These are phyloP conservation scores for Novumbra hubbsi DNA, from an alignment of 2,797 vertebrate species.

Conservation along the genomic window DNA sequence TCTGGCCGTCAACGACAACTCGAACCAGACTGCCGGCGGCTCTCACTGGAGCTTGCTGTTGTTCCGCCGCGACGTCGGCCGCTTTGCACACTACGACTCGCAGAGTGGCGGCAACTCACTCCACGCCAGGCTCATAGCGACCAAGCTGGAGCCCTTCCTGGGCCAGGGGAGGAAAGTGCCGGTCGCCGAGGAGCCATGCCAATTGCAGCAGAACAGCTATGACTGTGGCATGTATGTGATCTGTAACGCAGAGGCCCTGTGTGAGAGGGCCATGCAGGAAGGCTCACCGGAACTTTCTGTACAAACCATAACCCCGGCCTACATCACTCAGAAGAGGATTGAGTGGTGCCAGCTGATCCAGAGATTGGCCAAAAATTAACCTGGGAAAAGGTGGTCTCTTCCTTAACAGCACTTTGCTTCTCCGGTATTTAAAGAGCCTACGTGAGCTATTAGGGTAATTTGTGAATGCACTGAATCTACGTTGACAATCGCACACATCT, in stretches of 20 bases:
- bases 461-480: slow-evolving; percentile 51
- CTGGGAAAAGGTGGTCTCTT: slow-evolving; percentile 31
- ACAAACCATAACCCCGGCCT: slow-evolving; percentile 85
- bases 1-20: slow-evolving; percentile 94
- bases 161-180: slow-evolving; percentile 66
- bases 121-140: slow-evolving; percentile 86
- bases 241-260: slow-evolving; percentile 88
- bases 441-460: slow-evolving; percentile 44
- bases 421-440: slow-evolving; percentile 28
- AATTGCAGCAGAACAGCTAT: slow-evolving; percentile 94
- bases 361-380: slow-evolving; percentile 69
- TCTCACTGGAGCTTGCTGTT: slow-evolving; percentile 96
- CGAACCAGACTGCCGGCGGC: slow-evolving; percentile 86
- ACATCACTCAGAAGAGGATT: slow-evolving; percentile 85
- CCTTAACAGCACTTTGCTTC: slow-evolving; percentile 39
- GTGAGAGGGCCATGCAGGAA: slow-evolving; percentile 74
- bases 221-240: slow-evolving; percentile 99
- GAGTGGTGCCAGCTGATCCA: slow-evolving; percentile 88
- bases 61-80: slow-evolving; percentile 79
- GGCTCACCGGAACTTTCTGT: slow-evolving; percentile 70
- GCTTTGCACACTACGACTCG: slow-evolving; percentile 95
- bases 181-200: slow-evolving; percentile 88
- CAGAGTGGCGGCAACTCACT: slow-evolving; percentile 83
- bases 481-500: slow-evolving; percentile 33
- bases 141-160: slow-evolving; percentile 84